A percentile compares a stretch with the other conserved stretches of the same genome.
Evolutionary conservation across 2,113 vertebrate genomes (phyloP).

Genomic region (Poicephalus gulielmi): DNA sequence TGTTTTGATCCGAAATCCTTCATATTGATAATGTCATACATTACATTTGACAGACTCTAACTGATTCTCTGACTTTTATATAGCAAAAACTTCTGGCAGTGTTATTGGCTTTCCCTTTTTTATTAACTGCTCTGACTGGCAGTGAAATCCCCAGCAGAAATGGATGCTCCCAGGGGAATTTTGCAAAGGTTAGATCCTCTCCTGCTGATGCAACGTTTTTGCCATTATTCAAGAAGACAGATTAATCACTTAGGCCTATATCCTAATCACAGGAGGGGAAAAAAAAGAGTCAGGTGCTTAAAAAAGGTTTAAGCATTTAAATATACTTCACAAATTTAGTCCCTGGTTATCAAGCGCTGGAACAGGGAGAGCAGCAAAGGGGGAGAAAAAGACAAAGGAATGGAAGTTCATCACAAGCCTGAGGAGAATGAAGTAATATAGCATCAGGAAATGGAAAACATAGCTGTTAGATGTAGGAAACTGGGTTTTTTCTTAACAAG

Average conservation of each 20-base stretch:
- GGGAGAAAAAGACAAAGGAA: not conserved
- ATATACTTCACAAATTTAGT: not conserved
- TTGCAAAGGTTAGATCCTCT: slow-evolving; percentile 52
- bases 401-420: fast-evolving
- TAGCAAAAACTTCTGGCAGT: slow-evolving; percentile 25
- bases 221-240: slow-evolving; percentile 44
- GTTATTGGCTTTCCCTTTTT: slow-evolving; percentile 36
- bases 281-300: not conserved
- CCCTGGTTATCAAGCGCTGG: not conserved
- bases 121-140: slow-evolving; percentile 54
- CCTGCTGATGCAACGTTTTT: slow-evolving; percentile 13
- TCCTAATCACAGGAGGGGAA: not conserved
- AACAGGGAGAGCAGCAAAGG: not conserved
- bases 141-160: slow-evolving; percentile 35
- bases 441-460: not conserved
- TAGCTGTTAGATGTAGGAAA: not conserved
- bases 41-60: slow-evolving; percentile 50
- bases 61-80: slow-evolving; percentile 20
- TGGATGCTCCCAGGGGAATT: not conserved
- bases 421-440: not conserved
- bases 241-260: slow-evolving; percentile 41
- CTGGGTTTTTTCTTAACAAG: not conserved
- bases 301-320: not conserved
- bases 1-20: slow-evolving; percentile 2
- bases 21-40: slow-evolving; percentile 54